Base-by-base conservation (phyloP, 2,113 vertebrate species). In the Alouatta palliata region DNA sequence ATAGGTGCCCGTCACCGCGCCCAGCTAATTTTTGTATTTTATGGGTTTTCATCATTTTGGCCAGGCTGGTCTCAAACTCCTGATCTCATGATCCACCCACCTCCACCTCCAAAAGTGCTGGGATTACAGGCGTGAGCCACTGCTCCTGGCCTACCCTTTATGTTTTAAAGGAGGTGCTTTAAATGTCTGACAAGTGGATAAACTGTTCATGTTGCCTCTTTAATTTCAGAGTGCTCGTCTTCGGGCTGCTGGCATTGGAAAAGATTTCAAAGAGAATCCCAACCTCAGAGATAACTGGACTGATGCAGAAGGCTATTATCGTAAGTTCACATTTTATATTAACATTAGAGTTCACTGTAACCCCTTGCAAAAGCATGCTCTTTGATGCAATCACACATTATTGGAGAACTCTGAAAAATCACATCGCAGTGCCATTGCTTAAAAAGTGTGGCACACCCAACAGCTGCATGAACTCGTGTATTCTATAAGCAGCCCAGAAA, bases 241-340 rank as follows among this genome's bases (percentile, higher is more conserved):
- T 97, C 99, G 99, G 97, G 99, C 99, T 97, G 99, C 99, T 91
- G 99, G 99, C 30, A 99, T 99, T 77, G 99, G 99, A 91, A 99
- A 99, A 98, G 99, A 99, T 98, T 99, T 99, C 98, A 99, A 99
- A 97, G 99, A 99, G 98, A 99, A 99, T 98, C 99, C 99, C 91
- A 99, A 99, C 97, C 99, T 99, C 98, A 99, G 99, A 98, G 99
- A 99, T 98, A 99, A 99, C 98, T 99, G 99, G 99, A 99, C 99
- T 0, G 99, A 99, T 95, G 99, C 99, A 30, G 99, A 99, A 98
- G 99, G 99, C 92, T 99, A 99, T 98, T 99, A 99, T 92, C 99
- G 99, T 99, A 98, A 99, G 99, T 99, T 6, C 64, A 76, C 81
- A 8, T 49, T 80, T 88, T 49, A 66, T n/a, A 49, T 8, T 90